Conservation (phyloP, 35 echinoderm and acorn worm genomes). For the Strongylocentrotus purpuratus region DNA sequence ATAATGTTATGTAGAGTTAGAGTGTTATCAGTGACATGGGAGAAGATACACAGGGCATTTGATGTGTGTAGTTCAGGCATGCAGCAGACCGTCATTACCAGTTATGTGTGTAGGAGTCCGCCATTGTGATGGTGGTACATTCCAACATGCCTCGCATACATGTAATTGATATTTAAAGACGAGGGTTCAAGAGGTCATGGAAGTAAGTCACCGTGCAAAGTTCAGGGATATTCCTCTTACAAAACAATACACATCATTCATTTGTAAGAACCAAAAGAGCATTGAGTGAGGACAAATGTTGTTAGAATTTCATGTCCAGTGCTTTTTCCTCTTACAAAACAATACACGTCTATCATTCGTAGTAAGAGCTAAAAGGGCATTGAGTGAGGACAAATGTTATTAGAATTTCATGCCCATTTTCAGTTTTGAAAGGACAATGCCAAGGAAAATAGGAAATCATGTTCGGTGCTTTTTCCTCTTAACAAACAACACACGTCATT, state of each 20-base stretch:
- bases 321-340: slow-evolving; percentile 15
- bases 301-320: no score
- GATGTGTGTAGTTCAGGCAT: neutral
- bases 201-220: neutral
- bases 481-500: no score
- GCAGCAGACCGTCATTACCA: neutral
- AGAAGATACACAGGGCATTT: neutral
- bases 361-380: neutral
- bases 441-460: no score
- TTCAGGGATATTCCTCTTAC: neutral
- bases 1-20: neutral
- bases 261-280: neutral
- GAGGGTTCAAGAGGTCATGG: neutral
- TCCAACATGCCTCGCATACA: neutral
- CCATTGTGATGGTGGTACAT: neutral
- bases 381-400: neutral
- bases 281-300: neutral
- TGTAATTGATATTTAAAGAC: slow-evolving; percentile 13
- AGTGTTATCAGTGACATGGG: neutral
- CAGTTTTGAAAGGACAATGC: no score
- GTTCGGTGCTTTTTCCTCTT: no score
- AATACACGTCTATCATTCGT: neutral
- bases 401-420: no score
- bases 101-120: neutral
- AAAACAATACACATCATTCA: neutral